Conservation (phyloP, 2,113 vertebrate genomes). For the Datnioides undecimradiatus region DNA sequence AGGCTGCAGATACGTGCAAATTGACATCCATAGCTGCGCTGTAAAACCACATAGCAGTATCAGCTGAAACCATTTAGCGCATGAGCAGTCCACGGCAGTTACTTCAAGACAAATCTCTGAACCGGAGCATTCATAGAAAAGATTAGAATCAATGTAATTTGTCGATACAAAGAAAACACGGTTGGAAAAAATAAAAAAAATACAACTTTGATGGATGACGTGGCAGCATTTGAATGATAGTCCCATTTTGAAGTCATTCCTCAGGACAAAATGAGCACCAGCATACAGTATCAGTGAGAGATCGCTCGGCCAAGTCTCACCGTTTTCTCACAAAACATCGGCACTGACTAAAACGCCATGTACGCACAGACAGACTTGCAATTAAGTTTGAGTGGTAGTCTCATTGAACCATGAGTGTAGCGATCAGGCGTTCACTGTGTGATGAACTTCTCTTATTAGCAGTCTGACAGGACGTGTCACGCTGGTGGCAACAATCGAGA, state of each 20-base stretch:
- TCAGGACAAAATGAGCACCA: not conserved
- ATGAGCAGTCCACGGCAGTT: no score
- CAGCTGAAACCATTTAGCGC: not conserved
- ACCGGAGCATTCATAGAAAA: not conserved
- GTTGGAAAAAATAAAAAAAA: not conserved
- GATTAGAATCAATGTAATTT: not conserved
- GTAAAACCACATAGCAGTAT: not conserved
- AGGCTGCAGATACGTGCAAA: not conserved
- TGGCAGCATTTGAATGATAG: not conserved
- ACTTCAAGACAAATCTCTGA: not conserved
- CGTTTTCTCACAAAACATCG: not conserved
- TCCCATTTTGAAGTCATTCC: not conserved
- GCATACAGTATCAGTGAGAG: not conserved
- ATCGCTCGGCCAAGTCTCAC: not conserved
- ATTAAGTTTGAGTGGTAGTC: not conserved
- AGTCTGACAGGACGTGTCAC: conserved; percentile 8
- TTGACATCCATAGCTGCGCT: conserved; percentile 1
- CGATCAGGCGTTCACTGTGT: conserved; percentile 40
- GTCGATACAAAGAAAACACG: not conserved
- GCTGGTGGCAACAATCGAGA: not conserved
- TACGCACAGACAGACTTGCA: not conserved
- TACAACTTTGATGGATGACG: not conserved
- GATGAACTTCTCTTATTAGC: conserved; percentile 47
- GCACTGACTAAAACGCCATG: no score
- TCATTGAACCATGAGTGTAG: not conserved